A percentile compares a stretch with the other conserved stretches of the same genome.
phyloP scores from a whole-genome alignment of 2,888 invertebrate genomes.

The Pediacus dermestoides region DNA sequence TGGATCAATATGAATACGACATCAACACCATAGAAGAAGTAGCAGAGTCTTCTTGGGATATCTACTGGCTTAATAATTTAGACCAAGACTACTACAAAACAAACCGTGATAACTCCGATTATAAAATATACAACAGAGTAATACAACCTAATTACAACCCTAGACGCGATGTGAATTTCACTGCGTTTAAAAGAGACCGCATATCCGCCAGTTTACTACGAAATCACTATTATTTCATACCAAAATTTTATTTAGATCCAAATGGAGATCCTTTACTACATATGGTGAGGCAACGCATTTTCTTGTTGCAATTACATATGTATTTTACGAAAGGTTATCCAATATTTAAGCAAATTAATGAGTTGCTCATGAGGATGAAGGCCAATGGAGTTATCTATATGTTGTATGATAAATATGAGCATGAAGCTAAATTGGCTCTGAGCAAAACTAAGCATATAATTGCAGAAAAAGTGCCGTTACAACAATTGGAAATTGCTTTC shows the following conservation, averaged over 20 bases:
- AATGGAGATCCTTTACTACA: not conserved
- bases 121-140: not conserved
- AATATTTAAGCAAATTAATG: not conserved
- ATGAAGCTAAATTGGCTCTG: too few species aligned
- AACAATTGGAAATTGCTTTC: too few species aligned
- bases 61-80: not conserved
- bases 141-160: not conserved
- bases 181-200: not conserved
- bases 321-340: conserved; percentile 1
- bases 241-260: not conserved
- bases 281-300: conserved; percentile 1
- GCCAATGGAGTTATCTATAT: not conserved
- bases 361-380: not conserved
- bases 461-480: too few species aligned
- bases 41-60: not conserved
- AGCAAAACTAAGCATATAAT: too few species aligned
- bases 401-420: not conserved
- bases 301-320: not conserved
- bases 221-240: not conserved
- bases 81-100: not conserved
- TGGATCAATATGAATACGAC: not conserved
- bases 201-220: not conserved
- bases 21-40: not conserved
- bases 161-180: conserved; percentile 2
- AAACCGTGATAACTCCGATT: not conserved